Conservation (phyloP, 2,888 invertebrate species). For the Eupelmus urozonus region DNA sequence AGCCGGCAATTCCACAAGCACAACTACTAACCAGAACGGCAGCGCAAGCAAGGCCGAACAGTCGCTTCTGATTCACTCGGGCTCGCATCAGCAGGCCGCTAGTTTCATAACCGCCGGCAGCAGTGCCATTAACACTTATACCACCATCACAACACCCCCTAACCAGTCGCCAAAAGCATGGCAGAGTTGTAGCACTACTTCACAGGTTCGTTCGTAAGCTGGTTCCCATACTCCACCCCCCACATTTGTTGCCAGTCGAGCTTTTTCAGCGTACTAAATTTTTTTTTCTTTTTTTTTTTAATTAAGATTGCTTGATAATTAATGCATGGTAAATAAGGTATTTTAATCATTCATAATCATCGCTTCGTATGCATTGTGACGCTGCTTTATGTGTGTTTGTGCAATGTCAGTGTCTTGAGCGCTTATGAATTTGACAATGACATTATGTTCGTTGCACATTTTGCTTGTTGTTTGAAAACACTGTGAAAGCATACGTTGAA, state of each 20-base stretch:
- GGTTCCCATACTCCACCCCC: neutral
- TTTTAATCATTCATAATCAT: too few relatives aligned
- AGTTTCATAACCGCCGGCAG: conserved; percentile 63
- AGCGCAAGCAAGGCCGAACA: conserved; percentile 49
- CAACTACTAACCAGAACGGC: conserved; percentile 54
- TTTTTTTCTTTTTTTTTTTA: conserved; percentile 18
- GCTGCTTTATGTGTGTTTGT: conserved; percentile 11
- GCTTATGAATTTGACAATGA: neutral
- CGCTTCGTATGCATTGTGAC: conserved; percentile 24
- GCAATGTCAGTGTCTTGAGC: neutral
- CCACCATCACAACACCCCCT: too few relatives aligned
- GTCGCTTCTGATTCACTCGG: conserved; percentile 44
- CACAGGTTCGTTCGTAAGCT: conserved; percentile 71
- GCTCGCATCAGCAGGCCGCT: conserved; percentile 36
- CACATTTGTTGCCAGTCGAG: neutral
- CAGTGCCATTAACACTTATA: conserved; percentile 70
- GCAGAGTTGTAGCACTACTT: conserved; percentile 71
- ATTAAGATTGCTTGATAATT: neutral
- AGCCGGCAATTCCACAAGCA: conserved; percentile 13
- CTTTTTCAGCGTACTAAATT: neutral
- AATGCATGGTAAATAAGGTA: neutral
- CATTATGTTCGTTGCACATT: neutral
- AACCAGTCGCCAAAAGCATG: conserved; percentile 77
- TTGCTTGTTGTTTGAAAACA: neutral
- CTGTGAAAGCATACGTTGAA: too few relatives aligned